Evolutionary conservation across 2,888 invertebrate genomes (phyloP).

Genomic region (Watsonalla binaria): DNA sequence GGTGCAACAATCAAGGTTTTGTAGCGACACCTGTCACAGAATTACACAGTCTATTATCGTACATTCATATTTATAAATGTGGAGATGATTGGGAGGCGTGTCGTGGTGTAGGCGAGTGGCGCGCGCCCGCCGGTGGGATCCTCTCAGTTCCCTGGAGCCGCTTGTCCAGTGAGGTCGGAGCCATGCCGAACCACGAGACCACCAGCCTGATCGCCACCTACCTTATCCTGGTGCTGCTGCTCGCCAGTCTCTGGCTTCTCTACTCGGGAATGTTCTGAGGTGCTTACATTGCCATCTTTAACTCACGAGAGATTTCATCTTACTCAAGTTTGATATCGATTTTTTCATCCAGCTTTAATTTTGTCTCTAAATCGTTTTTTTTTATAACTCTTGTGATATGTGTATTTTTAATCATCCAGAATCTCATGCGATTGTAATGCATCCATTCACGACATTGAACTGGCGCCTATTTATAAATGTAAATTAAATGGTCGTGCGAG

Average conservation of each 20-base stretch:
- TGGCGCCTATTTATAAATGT: no score
- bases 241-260: conserved; percentile 82
- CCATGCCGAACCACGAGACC: conserved; percentile 80
- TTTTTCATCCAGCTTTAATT: neutral
- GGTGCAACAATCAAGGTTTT: conserved; percentile 9
- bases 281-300: conserved; percentile 26
- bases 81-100: conserved; percentile 47
- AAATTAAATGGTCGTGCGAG: no score
- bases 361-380: no score
- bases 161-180: conserved; percentile 56
- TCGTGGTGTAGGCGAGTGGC: conserved; percentile 40
- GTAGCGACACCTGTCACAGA: conserved; percentile 40
- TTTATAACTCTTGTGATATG: no score
- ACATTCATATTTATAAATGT: conserved; percentile 57
- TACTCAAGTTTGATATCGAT: neutral
- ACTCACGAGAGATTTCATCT: conserved; percentile 4
- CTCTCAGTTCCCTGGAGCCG: conserved; percentile 56
- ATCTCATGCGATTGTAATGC: no score
- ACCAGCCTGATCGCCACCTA: conserved; percentile 84
- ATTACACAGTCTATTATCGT: conserved; percentile 40
- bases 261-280: conserved; percentile 81
- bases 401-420: no score
- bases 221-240: conserved; percentile 81
- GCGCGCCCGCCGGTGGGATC: conserved; percentile 32
- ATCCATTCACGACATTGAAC: no score